Base-by-base conservation (phyloP, 2,888 invertebrate genomes). In the Thumatha senex region DNA sequence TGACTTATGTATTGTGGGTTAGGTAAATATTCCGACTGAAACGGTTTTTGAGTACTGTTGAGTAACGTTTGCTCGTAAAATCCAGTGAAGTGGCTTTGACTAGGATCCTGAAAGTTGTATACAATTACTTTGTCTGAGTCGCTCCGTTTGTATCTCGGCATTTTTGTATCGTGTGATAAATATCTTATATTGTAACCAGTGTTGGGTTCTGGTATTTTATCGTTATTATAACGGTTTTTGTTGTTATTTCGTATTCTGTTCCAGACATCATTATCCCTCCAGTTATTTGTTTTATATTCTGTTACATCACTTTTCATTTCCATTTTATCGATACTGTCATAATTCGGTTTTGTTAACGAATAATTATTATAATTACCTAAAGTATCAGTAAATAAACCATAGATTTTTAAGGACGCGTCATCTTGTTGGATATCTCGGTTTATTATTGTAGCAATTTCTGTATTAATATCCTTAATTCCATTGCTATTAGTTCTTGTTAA, bases 401-500 rank as follows among this genome's bases (percentile, higher is more conserved):
- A 24, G 18, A 24, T 24, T 24, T 5, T 24, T 24, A 5, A 24
- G 3, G 5, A 24, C 0, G 7, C 8, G 35, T 34, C 31, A 0
- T 4, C 49, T 1, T 46, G 11, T 14, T 48, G 40, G 0, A 56
- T 10, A 11, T 61, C 49, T 47, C 81, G 59, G 7, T 67, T 54
- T 0, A 80, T 79, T 39, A 74, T 33, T 7, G 74, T 40, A 12
- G 74, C 49, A 4, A 72, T 52, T n/a, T 41, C 40, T 0, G 70
- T 70, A 11, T 72, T 54, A 0, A 63, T 46, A 0, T 48, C 45
- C 2, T 72, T 56, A 0, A 80, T 78, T 0, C 70, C 77, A 38
- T 72, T 80, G 31, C 77, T 82, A 5, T 66, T 46, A 0, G 54
- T 40, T 31, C 70, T 62, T 0, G 66, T 70, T 0, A 78, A 39